These are phyloP conservation scores for Drepana falcataria DNA, from an alignment of 2,888 invertebrate species.

Conservation along the genomic window DNA sequence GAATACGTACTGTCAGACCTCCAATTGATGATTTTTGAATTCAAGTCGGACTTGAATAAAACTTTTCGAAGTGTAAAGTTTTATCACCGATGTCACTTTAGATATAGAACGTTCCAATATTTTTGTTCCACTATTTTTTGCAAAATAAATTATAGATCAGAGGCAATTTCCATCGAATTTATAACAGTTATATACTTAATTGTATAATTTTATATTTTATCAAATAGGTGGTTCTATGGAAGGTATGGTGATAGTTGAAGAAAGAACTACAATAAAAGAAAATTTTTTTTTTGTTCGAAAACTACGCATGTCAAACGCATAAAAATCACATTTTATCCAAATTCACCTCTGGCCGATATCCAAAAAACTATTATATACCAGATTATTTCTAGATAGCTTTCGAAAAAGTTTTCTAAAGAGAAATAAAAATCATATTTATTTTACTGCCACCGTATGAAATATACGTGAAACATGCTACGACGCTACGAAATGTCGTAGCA, in stretches of 20 bases:
- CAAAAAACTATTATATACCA: constrained; percentile 6
- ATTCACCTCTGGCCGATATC: constrained; percentile 4
- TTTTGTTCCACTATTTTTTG: too few species aligned
- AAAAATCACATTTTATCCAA: constrained; percentile 5
- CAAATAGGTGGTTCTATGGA: too few species aligned
- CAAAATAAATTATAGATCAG: too few species aligned
- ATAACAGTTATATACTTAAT: too few species aligned
- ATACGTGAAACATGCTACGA: constrained; percentile 5
- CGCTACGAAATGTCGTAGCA: constrained; percentile 14
- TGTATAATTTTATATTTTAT: too few species aligned
- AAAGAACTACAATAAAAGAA: neutral
- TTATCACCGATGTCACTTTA: too few species aligned
- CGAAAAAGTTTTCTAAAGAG: neutral
- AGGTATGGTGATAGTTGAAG: neutral
- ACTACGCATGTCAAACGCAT: constrained; percentile 4
- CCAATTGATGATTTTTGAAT: too few species aligned
- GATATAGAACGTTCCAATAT: too few species aligned
- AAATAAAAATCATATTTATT: constrained; percentile 4
- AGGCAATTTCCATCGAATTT: too few species aligned
- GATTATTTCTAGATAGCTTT: neutral
- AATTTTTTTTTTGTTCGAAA: neutral
- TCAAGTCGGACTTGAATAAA: too few species aligned
- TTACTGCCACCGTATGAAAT: constrained; percentile 4
- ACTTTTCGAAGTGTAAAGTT: too few species aligned
- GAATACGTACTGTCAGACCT: too few species aligned